Base-by-base conservation (phyloP, 2,888 invertebrate genomes). In the Athalia cordata region DNA sequence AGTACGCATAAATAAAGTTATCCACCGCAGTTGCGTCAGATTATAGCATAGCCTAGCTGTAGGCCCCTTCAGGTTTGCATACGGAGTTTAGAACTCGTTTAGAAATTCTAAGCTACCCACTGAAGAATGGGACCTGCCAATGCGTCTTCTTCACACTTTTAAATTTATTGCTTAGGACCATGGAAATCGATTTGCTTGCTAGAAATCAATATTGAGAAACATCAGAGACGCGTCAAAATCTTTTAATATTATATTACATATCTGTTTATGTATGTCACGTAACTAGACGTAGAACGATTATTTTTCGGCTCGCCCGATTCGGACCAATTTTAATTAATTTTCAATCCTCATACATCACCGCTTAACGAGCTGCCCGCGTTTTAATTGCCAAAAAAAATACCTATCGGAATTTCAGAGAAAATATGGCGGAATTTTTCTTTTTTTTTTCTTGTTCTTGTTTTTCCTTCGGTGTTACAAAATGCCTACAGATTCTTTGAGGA, bases 191-290 rank as follows among this genome's bases (percentile, higher is more conserved):
- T 72, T 59, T 72, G 57, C 13, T 72, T 45, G 47, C 47, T 57
- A 72, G 72, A 72, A 72, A 59, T 57, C 72, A 72, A 72, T 72
- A 57, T 72, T 57, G 59, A 72, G 72, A n/a, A 70, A 70, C 55
- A 55, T 55, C 29, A 55, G 9, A 57, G 43, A 50, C 45, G 49
- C 55, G 70, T 57, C 55, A 55, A 70, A 57, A 67, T 49, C 49
- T 43, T 43, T 50, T 67, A 29, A 29, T 29, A 29, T 55, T n/a
- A 11, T 55, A n/a, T 55, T n/a, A n/a, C 55, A 55, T n/a, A 55
- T 11, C 55, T 55, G 55, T 55, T 55, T 11, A 29, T 43, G n/a
- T 43, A 29, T 4, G 43, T 45, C 55, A 72, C 72, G 72, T 72
- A 72, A 72, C 47, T 6, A 15, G 15, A 29, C 4, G 45, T 45